Conservation (phyloP, 2,797 vertebrate species). For the Phyllotis vaccarum region DNA sequence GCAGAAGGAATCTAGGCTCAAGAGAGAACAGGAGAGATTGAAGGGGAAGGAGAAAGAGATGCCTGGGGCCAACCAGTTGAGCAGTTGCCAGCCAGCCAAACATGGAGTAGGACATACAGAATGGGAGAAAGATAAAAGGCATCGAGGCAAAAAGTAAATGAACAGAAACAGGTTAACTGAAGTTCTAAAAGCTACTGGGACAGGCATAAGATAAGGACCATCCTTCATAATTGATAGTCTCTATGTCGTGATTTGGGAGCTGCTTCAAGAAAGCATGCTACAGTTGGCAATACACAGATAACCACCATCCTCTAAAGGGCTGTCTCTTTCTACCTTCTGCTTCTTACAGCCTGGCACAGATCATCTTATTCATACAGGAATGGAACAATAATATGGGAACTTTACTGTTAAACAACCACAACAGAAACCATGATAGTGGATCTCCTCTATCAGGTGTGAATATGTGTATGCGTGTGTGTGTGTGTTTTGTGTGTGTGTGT, state of each 20-base stretch:
- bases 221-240: neutral
- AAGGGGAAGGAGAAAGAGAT: neutral
- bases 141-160: neutral
- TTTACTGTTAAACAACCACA: slow-evolving; percentile 40
- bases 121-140: neutral
- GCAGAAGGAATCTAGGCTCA: neutral
- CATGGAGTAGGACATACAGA: neutral
- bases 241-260: neutral
- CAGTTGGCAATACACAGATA: neutral
- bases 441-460: neutral
- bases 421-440: neutral
- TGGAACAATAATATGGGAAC: neutral
- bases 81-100: neutral
- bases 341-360: neutral
- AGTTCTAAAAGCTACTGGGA: neutral
- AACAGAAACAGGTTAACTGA: neutral
- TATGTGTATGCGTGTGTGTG: neutral
- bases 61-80: neutral
- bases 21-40: neutral
- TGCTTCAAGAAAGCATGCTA: neutral
- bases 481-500: neutral
- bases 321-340: neutral
- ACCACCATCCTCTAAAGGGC: neutral
- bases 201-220: neutral
- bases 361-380: neutral